Percentiles rank a stretch among this genome's conserved stretches.
Conservation (phyloP, 2,888 invertebrate species). For the Eurytoma adleriae region DNA sequence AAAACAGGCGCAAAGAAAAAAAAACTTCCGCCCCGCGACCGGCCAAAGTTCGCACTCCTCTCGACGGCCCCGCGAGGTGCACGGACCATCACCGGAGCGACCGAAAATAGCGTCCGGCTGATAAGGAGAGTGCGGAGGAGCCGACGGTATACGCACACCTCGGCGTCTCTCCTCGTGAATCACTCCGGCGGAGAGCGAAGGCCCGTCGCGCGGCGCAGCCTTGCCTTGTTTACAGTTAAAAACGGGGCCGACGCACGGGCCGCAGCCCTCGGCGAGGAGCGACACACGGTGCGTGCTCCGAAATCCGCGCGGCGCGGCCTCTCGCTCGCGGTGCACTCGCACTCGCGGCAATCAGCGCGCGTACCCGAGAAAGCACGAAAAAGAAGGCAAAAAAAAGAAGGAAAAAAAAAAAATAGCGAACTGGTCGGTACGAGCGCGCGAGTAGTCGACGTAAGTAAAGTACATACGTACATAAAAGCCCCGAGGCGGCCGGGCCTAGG, state of each 20-base stretch:
- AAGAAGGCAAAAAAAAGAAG: too few species aligned
- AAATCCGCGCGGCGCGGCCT: too few species aligned
- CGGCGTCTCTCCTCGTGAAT: not conserved
- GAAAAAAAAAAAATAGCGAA: too few species aligned
- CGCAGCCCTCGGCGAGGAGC: not conserved
- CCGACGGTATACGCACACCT: not conserved
- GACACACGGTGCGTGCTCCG: not conserved
- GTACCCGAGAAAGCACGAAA: not conserved
- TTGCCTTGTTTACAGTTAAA: too few species aligned
- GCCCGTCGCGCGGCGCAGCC: too few species aligned
- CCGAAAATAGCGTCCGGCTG: too few species aligned
- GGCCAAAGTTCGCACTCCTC: too few species aligned
- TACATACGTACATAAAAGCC: constrained; percentile 1
- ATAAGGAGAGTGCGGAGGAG: not conserved
- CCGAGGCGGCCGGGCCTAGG: not conserved
- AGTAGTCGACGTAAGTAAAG: too few species aligned
- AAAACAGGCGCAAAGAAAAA: not conserved
- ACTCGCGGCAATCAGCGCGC: not conserved
- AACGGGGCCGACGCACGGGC: too few species aligned
- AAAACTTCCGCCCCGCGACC: not conserved
- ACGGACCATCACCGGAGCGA: too few species aligned
- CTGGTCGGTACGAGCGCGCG: too few species aligned
- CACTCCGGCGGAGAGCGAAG: not conserved
- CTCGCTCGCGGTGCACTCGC: not conserved
- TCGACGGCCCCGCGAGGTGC: too few species aligned